Evolutionary conservation across 2,113 vertebrate species (phyloP), one percentile per base, ranked within the genome.

Genomic region (Dipodomys ordii): DNA sequence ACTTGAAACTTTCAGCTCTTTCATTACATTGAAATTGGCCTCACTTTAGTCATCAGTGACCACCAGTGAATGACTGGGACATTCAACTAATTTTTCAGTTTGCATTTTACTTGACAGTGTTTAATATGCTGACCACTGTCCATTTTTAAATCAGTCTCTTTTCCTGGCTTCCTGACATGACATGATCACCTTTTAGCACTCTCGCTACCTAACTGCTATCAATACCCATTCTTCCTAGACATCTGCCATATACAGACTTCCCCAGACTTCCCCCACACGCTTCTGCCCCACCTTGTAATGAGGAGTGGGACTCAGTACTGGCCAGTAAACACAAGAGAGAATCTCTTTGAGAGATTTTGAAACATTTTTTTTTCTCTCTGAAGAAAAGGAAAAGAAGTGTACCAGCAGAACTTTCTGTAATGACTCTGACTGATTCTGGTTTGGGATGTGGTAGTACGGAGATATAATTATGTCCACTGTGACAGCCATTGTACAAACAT

Each of bases 301-400:
- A 60, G 2, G 2, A 13, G 22, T 71, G 39, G 18, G n/a, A 78
- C 69, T 77, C 16, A 10, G 28, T 71, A 57, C 22, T 68, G 25
- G 12, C 18, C 20, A 46, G 44, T 79, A 69, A 81, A 94, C 39
- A 18, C 71, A 83, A 76, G 35, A 46, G 27, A 71, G 32, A 89
- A 89, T 27, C 67, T 76, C 9, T 27, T 60, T 23, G 60, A 16
- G 32, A 53, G 32, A 20, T 93, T 80, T 81, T 76, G 30, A 86
- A 72, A 86, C n/a, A 28, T 82, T 13, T 8, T n/a, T 84, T 53
- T 2, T 18, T 7, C 68, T 78, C 83, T 94, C 49, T 65, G 81
- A 49, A 49, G 9, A 49, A 57, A 83, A 91, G 93, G 27, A 20
- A 95, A 91, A 91, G 19, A 82, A 60, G 46, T 30, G 64, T 19